phyloP scores from a whole-genome alignment of 2,113 vertebrate species.

The Formicarius rufipectus region DNA sequence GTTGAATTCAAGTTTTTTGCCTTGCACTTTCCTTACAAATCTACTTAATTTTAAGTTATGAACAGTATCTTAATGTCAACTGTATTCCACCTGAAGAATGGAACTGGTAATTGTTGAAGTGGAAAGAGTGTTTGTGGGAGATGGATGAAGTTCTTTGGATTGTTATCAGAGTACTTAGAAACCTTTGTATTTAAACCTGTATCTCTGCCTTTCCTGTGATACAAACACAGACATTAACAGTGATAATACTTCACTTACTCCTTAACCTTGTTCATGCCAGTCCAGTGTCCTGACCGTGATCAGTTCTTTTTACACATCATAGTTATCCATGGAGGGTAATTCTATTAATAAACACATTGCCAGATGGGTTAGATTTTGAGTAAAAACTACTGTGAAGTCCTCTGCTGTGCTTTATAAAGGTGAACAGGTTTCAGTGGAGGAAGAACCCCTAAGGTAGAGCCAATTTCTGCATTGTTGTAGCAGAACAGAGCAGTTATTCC shows the following conservation, averaged over 20 bases:
- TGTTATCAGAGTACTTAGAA: background rate
- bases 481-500: constrained; percentile 39
- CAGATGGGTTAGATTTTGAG: constrained; percentile 10
- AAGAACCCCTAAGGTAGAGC: constrained; percentile 12
- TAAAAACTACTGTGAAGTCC: constrained; percentile 14
- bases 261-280: background rate
- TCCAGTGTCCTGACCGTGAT: background rate
- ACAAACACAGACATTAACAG: background rate
- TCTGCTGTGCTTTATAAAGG: constrained; percentile 20
- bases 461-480: constrained; percentile 31
- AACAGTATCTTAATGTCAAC: background rate
- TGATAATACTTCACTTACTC: background rate
- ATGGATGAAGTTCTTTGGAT: background rate
- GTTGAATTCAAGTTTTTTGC: background rate
- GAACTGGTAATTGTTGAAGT: background rate
- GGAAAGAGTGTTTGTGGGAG: background rate
- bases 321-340: background rate
- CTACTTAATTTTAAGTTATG: no score
- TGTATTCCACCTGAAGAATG: background rate
- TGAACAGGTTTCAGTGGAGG: constrained; percentile 27
- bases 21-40: no score
- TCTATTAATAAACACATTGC: constrained; percentile 14
- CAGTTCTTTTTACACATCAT: background rate
- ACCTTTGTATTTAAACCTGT: background rate
- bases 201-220: background rate